phyloP scores from a whole-genome alignment of 2,797 vertebrate species.

The Macrochelys suwanniensis region DNA sequence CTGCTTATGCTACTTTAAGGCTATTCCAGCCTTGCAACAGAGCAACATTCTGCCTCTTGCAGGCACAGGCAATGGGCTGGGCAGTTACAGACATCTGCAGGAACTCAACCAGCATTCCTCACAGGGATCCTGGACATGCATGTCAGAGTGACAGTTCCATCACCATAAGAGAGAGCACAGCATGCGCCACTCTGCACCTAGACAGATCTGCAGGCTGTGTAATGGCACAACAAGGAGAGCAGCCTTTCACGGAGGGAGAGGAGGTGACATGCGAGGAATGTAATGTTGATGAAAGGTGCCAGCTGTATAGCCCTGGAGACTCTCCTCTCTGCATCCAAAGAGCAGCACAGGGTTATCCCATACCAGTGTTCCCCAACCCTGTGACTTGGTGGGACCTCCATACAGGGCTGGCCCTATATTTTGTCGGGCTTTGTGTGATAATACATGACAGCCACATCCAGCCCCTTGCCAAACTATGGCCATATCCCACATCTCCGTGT shows the following conservation, averaged over 20 bases:
- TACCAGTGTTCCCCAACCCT: not conserved
- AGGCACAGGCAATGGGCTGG: not conserved
- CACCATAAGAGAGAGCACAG: not conserved
- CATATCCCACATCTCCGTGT: not conserved
- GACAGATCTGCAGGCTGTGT: not conserved
- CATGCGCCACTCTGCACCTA: not conserved
- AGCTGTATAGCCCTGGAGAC: not conserved
- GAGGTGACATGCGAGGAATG: not conserved
- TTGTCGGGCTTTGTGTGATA: not conserved
- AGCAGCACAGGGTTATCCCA: not conserved
- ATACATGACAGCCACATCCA: not conserved
- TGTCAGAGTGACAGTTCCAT: not conserved
- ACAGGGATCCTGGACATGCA: not conserved
- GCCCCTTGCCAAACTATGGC: not conserved
- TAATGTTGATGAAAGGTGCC: not conserved
- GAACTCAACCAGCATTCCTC: not conserved
- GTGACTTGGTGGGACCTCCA: not conserved
- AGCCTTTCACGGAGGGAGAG: not conserved
- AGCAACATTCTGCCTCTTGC: not conserved
- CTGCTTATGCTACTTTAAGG: not conserved
- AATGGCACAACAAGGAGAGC: not conserved
- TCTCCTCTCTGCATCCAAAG: not conserved
- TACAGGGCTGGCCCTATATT: not conserved
- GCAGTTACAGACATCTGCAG: not conserved
- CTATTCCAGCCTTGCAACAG: not conserved